Evolutionary conservation across 2,888 invertebrate genomes (phyloP).

Genomic region (Zhengitettix transpicula): DNA sequence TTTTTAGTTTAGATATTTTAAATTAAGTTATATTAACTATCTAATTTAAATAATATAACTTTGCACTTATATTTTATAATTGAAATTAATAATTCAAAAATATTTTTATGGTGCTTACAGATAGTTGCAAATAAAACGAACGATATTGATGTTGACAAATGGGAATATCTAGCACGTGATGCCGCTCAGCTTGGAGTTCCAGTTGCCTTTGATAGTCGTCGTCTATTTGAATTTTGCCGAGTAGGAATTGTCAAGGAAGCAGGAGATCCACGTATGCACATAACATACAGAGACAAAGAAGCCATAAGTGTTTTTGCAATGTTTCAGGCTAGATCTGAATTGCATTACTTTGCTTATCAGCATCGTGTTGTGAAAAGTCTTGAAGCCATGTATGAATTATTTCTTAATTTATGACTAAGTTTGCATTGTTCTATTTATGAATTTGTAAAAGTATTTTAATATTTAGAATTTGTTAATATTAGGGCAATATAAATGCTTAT

Average conservation of each 20-base stretch:
- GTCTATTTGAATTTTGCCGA: conserved; percentile 26
- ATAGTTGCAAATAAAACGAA: conserved; percentile 40
- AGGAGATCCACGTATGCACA: conserved; percentile 15
- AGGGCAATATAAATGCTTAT: too few relatives aligned
- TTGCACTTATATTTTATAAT: too few relatives aligned
- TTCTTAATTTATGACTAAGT: background rate
- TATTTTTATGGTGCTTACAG: conserved; percentile 19
- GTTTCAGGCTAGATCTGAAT: conserved; percentile 27
- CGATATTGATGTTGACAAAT: conserved; percentile 47
- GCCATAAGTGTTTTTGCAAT: conserved; percentile 26
- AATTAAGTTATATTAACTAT: too few relatives aligned
- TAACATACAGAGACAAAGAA: conserved; percentile 32
- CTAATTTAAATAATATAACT: too few relatives aligned
- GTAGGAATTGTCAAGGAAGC: conserved; percentile 17
- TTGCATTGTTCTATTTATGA: too few relatives aligned
- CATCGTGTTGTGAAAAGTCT: conserved; percentile 26
- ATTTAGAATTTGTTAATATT: too few relatives aligned
- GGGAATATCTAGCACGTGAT: conserved; percentile 48
- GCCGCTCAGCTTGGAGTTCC: conserved; percentile 28
- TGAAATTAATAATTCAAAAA: too few relatives aligned
- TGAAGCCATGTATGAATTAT: conserved; percentile 29
- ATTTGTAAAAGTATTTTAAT: too few relatives aligned
- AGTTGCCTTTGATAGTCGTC: conserved; percentile 28
- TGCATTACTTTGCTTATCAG: conserved; percentile 33
- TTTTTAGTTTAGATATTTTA: too few relatives aligned